Conservation (phyloP, 1,140 invertebrate species). For the Drosophila santomea region DNA sequence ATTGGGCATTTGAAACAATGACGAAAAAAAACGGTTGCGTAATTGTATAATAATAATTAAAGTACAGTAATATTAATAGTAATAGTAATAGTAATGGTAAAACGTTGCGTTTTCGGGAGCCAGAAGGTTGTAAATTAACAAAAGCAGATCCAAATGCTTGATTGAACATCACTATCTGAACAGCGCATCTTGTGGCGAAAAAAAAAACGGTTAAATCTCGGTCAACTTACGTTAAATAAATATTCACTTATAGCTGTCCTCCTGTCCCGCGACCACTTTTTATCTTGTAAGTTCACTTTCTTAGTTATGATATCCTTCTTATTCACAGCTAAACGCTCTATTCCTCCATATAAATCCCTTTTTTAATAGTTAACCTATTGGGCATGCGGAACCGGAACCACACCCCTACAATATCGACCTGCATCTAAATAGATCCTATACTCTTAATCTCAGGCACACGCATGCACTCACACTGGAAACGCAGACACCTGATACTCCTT, state of each 20-base stretch:
- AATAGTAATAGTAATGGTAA: slow-evolving; percentile 35
- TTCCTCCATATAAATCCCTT: too few species aligned
- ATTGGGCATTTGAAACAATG: neutral
- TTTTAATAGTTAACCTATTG: neutral
- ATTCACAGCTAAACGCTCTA: slow-evolving; percentile 17
- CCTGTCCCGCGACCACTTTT: neutral
- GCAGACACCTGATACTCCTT: neutral
- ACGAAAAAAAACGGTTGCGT: slow-evolving; percentile 9
- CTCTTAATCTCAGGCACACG: slow-evolving; percentile 1
- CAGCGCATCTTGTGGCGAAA: neutral
- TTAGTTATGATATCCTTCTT: neutral
- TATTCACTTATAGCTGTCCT: slow-evolving; percentile 4
- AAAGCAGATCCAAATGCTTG: slow-evolving; percentile 37
- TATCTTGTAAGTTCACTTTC: neutral
- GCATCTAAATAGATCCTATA: neutral
- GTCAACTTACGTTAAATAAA: slow-evolving; percentile 25
- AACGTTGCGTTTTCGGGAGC: slow-evolving; percentile 42
- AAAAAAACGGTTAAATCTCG: slow-evolving; percentile 13
- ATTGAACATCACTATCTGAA: slow-evolving; percentile 15
- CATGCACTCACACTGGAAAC: slow-evolving; percentile 3
- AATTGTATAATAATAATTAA: slow-evolving; percentile 15
- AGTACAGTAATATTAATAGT: slow-evolving; percentile 30
- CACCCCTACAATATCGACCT: neutral
- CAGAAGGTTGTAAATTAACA: slow-evolving; percentile 33
- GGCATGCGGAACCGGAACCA: neutral